Base-by-base conservation (phyloP, 2,113 vertebrate genomes). In the Pterophyllum scalare region DNA sequence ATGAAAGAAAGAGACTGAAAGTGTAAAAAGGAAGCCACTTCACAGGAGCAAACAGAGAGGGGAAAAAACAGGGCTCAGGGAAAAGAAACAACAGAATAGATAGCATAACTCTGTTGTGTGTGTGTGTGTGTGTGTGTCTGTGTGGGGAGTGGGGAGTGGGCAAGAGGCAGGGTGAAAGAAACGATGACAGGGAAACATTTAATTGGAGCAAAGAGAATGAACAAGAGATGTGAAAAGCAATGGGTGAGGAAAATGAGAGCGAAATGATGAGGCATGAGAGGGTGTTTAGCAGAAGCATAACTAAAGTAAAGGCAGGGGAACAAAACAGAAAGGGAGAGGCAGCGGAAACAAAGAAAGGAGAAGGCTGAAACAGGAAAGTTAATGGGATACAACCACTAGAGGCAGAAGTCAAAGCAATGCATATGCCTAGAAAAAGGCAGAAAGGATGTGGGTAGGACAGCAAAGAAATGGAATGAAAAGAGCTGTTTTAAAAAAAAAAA, bases 371-470 rank as follows among this genome's bases (percentile, higher is more conserved):
- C 4, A 40, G 64, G 57, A 83, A 85, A 89, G 72, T 35, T 88
- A 75, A 86, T 81, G 59, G 28, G 52, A 80, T 72, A 87, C 65
- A 88, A 78, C 72, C 82, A 70, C 74, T 14, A 35, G 58, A 88
- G 75, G 28, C 12, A 56, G 72, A 40, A 74, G 74, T 67, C 22
- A 20, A 86, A 75, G 59, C 3, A 2, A 83, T 33, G 62, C 22
- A 49, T 65, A 70, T 74, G 81, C 31, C 12, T 35, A 20, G 31
- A 75, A 58, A 87, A 79, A 67, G 5, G 9, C 20, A 9, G 62
- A 62, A 22, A 38, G 40, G 28, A 10, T 65, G 11, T n/a, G 58
- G 76, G 46, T 9, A n/a, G 26, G 24, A 60, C 12, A 74, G 46
- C 52, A 67, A 59, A 22, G 11, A 24, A 43, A 38, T 33, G 0